phyloP scores from a whole-genome alignment of 2,113 vertebrate species.

The Leptobrachium ailaonicum region DNA sequence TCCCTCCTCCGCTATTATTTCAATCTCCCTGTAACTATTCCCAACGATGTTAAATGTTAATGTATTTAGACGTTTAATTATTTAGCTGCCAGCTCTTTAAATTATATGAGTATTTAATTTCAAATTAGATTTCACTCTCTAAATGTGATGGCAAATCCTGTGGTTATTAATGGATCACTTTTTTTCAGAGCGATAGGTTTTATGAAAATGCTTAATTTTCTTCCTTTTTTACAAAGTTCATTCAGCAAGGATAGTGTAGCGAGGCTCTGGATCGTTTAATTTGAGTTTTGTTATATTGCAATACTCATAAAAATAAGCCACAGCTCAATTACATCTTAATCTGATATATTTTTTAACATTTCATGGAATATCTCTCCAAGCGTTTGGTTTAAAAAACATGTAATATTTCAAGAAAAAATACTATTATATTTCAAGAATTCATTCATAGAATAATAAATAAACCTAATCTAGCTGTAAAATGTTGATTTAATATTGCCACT shows the following conservation, averaged over 20 bases:
- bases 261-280: conserved; percentile 12
- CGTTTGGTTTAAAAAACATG: not conserved
- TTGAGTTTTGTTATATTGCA: conserved; percentile 15
- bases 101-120: conserved; percentile 40
- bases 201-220: conserved; percentile 18
- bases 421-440: no score
- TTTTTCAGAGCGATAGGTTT: conserved; percentile 15
- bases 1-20: conserved; percentile 14
- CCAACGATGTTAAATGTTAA: conserved; percentile 10
- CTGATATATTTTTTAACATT: not conserved
- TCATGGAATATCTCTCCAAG: not conserved
- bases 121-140: conserved; percentile 31
- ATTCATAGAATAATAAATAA: no score
- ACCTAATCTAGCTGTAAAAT: no score
- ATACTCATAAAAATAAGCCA: conserved; percentile 7
- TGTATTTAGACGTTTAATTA: conserved; percentile 43
- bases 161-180: conserved; percentile 21
- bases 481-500: no score
- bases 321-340: not conserved
- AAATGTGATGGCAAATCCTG: conserved; percentile 37
- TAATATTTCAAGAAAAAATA: no score
- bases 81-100: conserved; percentile 40
- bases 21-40: conserved; percentile 21
- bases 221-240: conserved; percentile 14
- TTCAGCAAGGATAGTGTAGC: not conserved